Evolutionary conservation across 2,113 vertebrate genomes (phyloP).

Genomic region (Microcebus lehilahytsara): DNA sequence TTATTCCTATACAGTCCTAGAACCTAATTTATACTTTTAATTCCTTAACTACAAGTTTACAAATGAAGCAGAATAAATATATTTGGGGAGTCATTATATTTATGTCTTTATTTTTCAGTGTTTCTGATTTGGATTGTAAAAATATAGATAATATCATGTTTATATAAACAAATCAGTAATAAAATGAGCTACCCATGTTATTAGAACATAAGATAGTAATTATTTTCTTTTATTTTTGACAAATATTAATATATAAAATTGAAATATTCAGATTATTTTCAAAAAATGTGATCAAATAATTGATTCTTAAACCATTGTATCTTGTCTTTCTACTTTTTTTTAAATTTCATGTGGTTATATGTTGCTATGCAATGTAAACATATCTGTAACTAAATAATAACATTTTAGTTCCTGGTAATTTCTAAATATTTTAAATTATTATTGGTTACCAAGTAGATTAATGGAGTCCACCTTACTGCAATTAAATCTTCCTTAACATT

Average conservation of each 20-base stretch:
- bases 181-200: not conserved
- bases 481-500: not conserved
- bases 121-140: not conserved
- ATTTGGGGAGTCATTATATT: not conserved
- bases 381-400: not conserved
- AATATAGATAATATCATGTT: not conserved
- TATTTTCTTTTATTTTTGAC: not conserved
- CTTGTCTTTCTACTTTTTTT: not conserved
- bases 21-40: not conserved
- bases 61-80: not conserved
- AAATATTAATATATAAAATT: not conserved
- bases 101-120: not conserved
- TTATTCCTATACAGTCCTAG: not conserved
- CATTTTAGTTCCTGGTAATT: not conserved
- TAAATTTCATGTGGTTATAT: not conserved
- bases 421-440: conserved; percentile 17
- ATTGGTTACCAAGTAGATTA: not conserved
- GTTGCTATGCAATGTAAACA: not conserved
- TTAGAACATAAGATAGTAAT: not conserved
- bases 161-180: not conserved
- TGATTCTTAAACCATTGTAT: not conserved
- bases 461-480: not conserved
- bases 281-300: not conserved
- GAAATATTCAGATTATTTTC: not conserved
- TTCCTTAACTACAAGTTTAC: not conserved